Conservation (phyloP, 1,140 invertebrate genomes). For the Drosophila kikkawai region DNA sequence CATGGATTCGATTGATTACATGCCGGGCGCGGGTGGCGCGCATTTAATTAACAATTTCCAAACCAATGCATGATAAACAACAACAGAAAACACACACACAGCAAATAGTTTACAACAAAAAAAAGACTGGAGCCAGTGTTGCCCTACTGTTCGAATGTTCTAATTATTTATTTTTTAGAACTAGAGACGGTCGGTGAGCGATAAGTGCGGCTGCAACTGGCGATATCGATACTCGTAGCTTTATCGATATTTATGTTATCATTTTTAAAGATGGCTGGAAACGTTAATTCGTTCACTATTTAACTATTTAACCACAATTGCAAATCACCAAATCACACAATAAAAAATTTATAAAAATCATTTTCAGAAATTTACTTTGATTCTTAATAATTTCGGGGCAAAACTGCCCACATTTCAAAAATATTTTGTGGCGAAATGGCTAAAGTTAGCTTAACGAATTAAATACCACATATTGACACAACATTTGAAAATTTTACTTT, state of each 20-base stretch:
- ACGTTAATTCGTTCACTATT: no score
- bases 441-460: no score
- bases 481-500: no score
- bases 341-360: no score
- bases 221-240: not conserved
- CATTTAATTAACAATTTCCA: constrained; percentile 61
- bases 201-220: not conserved
- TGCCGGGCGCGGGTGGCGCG: constrained; percentile 32
- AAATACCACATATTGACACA: no score
- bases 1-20: constrained; percentile 39
- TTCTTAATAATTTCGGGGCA: no score
- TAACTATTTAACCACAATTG: no score
- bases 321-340: no score
- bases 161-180: constrained; percentile 15
- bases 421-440: no score
- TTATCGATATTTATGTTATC: not conserved
- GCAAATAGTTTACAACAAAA: constrained; percentile 66
- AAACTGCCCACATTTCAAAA: no score
- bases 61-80: constrained; percentile 72
- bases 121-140: constrained; percentile 24
- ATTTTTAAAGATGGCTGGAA: not conserved
- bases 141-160: constrained; percentile 16
- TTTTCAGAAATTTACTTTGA: no score
- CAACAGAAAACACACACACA: constrained; percentile 45
- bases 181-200: constrained; percentile 1